phyloP scores from a whole-genome alignment of 2,888 invertebrate genomes.

The Allolobophora icterica region DNA sequence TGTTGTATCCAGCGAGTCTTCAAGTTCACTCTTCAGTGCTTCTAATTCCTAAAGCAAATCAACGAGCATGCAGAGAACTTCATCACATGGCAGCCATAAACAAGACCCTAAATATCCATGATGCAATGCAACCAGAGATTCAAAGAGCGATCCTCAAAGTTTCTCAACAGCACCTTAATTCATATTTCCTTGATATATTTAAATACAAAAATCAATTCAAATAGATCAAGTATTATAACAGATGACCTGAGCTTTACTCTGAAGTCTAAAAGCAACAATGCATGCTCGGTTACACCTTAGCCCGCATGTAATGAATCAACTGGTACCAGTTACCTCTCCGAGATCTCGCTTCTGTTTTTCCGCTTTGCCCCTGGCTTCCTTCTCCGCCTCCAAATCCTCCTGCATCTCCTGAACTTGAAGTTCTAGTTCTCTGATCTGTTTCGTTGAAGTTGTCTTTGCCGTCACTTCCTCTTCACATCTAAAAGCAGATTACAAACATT shows the following conservation, averaged over 20 bases:
- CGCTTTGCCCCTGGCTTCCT: conserved; percentile 86
- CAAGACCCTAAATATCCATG: background rate
- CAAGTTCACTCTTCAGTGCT: conserved; percentile 91
- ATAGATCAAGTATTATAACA: background rate
- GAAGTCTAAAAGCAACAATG: background rate
- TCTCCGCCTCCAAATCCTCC: conserved; percentile 96
- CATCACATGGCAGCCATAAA: background rate
- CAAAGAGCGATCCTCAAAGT: background rate
- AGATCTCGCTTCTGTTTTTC: conserved; percentile 93
- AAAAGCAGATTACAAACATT: background rate
- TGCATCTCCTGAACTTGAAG: conserved; percentile 72
- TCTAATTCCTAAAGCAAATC: conserved; percentile 75
- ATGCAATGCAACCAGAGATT: background rate
- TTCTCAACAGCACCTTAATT: background rate
- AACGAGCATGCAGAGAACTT: background rate
- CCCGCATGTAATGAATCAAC: background rate
- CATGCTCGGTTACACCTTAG: too few species aligned
- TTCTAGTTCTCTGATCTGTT: conserved; percentile 74
- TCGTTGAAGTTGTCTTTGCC: conserved; percentile 54
- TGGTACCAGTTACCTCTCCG: conserved; percentile 72
- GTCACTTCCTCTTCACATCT: conserved; percentile 87
- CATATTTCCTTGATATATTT: background rate
- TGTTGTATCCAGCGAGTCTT: conserved; percentile 89
- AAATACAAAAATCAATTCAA: background rate
- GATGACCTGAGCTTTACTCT: background rate